Base-by-base conservation (phyloP, 1,140 invertebrate genomes). In the Drosophila serrata region DNA sequence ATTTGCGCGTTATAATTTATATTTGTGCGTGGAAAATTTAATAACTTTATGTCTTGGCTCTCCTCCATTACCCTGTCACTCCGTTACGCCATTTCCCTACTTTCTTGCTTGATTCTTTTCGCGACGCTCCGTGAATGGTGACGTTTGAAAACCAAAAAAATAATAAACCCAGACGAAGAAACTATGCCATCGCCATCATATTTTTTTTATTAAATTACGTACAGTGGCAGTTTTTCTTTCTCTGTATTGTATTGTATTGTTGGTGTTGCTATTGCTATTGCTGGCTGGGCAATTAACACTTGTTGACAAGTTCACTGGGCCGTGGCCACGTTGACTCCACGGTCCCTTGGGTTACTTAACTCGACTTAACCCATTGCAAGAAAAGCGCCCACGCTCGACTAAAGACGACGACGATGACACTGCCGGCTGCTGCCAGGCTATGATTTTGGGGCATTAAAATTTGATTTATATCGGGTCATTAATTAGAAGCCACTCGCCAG, bases 281-380 rank as follows among this genome's bases (percentile, higher is more conserved):
- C 49, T 43, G 81, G 46, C 46, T 61, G 82, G 57, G 78, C 79
- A 86, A 86, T 86, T 87, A 86, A 86, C 82, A 86, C 82, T 87
- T 79, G 82, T 79, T 86, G 78, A 86, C 79, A 86, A 86, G 82
- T 87, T 86, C 82, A 86, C 68, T 86, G 67, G 82, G 82, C 78
- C 82, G 81, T 65, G 67, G 67, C 46, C 48, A 53, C 27, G 17
- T 17, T 40, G 31, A 63, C 24, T 46, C 27, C 56, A 29, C 59
- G 42, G 51, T 61, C 61, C 48, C 69, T 46, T 46, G 24, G 24
- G 48, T 59, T 70, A 73, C 76, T 82, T 64, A 81, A 60, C 59
- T 65, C 48, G 33, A 64, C 35, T 68, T 68, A 61, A 79, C 58
- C 59, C 53, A 82, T 84, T 73, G 78, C 81, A 60, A 53, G 57